Conservation (phyloP, 2,113 vertebrate species). For the Equus quagga region DNA sequence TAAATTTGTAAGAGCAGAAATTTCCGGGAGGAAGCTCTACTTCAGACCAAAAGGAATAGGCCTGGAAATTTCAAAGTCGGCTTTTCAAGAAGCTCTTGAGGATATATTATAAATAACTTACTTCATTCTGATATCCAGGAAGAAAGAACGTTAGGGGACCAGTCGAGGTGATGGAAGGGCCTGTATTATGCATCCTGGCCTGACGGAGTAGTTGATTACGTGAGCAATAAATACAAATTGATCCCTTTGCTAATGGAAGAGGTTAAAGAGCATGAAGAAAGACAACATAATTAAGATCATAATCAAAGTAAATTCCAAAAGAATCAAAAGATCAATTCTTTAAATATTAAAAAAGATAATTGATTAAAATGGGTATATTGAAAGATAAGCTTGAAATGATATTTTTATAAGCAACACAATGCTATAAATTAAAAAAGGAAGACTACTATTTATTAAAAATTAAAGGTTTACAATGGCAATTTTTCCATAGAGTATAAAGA, state of each 20-base stretch:
- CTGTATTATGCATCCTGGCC: neutral
- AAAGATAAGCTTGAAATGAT: neutral
- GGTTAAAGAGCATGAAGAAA: neutral
- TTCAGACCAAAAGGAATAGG: neutral
- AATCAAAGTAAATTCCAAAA: neutral
- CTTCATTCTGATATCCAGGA: neutral
- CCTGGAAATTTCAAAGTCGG: neutral
- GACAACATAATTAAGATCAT: neutral
- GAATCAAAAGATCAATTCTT: neutral
- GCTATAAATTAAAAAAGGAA: neutral
- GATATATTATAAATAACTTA: neutral
- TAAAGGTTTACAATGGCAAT: neutral
- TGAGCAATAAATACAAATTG: neutral
- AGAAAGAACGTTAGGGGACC: neutral
- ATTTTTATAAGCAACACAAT: neutral
- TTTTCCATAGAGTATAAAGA: neutral
- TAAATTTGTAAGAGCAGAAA: neutral
- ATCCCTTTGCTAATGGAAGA: neutral
- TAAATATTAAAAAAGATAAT: constrained; percentile 20
- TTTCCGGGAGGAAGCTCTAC: neutral
- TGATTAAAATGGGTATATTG: neutral
- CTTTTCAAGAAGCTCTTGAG: neutral
- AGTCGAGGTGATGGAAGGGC: neutral
- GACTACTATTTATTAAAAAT: neutral
- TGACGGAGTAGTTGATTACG: neutral